Evolutionary conservation across 2,113 vertebrate genomes (phyloP).

Genomic region (Scartelaos histophorus): DNA sequence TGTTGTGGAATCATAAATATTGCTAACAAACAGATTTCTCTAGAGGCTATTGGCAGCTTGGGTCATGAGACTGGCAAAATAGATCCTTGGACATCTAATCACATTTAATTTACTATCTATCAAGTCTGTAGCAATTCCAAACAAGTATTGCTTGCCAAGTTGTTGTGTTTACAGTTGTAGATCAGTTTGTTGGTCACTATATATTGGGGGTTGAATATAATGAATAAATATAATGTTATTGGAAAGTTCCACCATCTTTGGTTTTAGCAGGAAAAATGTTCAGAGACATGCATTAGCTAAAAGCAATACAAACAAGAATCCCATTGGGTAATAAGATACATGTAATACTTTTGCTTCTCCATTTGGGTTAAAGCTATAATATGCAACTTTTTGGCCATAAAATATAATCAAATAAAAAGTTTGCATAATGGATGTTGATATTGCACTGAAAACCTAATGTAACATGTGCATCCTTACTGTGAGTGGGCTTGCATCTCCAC

Average conservation of each 20-base stretch:
- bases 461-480: no score
- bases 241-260: neutral
- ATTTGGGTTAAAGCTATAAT: neutral
- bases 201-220: no score
- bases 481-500: no score
- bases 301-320: no score
- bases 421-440: no score
- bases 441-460: no score
- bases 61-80: neutral
- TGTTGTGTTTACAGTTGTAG: neutral
- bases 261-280: neutral
- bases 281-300: neutral
- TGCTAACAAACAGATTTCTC: conserved; percentile 28
- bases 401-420: no score
- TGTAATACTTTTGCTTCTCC: neutral
- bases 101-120: neutral
- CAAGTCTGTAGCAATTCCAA: neutral
- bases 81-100: neutral
- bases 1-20: conserved; percentile 27
- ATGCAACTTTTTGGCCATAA: no score
- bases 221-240: neutral
- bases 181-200: neutral
- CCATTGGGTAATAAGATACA: no score
- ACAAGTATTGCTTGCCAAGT: neutral
- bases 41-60: neutral